Evolutionary conservation across 2,113 vertebrate genomes (phyloP), one percentile per base, ranked within the genome.

Genomic region (Actenoides hombroni): DNA sequence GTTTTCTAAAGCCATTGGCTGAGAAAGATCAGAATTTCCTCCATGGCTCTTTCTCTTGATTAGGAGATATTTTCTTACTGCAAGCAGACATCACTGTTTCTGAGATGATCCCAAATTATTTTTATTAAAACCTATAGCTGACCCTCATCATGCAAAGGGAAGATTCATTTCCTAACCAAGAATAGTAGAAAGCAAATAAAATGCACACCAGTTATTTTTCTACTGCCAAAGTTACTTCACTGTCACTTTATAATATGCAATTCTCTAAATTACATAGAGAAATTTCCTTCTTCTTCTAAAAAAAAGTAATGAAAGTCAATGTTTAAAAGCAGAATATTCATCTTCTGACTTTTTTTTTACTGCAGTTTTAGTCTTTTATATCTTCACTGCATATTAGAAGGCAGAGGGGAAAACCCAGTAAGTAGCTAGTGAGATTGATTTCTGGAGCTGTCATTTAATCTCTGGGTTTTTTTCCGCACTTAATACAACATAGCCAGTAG

Each of bases 361-460:
- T 44, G 16, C 79, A 48, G 21, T 82, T 85, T 85, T 78, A 76
- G 76, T 29, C 21, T 90, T 92, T 86, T 83, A 25, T 49, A 42
- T 57, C 63, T 59, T 79, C 46, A 71, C n/a, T 75, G 42, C 10
- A 51, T 39, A 51, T 60, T 87, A 81, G 29, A 75, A n/a, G 4
- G 29, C 8, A 4, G 25, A n/a, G 21, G 16, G 20, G 28, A 67
- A 31, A 61, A 49, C 5, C 31, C 11, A 49, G 9, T 65, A 86
- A 92, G 42, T n/a, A 92, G 67, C 44, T 21, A 80, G 51, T 37
- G 67, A 89, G 83, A 92, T 90, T 71, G 76, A 90, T 93, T 86
- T 93, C 74, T 81, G 26, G 42, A 81, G 54, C 51, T 56, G 78
- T 82, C 83, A 93, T 48, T 88, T 93, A 82, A 78, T 75, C 54